Evolutionary conservation across 2,888 invertebrate species (phyloP).

Genomic region (Creontiades dilutus): DNA sequence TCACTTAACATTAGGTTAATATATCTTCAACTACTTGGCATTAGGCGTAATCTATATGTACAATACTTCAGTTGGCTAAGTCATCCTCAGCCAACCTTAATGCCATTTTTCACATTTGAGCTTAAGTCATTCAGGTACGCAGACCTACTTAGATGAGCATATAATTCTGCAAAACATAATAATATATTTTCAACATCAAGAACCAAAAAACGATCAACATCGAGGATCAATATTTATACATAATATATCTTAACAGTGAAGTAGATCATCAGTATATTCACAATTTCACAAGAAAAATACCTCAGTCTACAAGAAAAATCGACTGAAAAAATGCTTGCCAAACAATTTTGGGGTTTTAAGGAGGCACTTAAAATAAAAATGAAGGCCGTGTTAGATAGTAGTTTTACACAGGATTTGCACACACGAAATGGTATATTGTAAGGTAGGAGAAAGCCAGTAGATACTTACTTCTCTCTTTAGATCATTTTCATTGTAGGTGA

Average conservation of each 20-base stretch:
- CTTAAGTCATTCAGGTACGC: conserved; percentile 62
- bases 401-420: no score
- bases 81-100: conserved; percentile 14
- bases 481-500: not conserved
- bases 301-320: no score
- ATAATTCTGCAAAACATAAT: not conserved
- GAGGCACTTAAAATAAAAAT: no score
- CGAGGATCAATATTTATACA: not conserved
- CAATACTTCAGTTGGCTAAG: not conserved
- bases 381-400: no score
- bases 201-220: not conserved
- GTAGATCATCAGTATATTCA: no score
- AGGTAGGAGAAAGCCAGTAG: no score
- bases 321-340: no score
- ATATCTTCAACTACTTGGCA: conserved; percentile 23
- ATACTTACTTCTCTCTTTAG: no score
- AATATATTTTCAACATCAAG: not conserved
- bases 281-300: no score
- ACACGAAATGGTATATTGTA: no score
- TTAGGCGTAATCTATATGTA: conserved; percentile 2
- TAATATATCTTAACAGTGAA: no score
- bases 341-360: no score
- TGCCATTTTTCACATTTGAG: conserved; percentile 49
- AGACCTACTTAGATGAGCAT: conserved; percentile 67
- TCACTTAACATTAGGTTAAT: not conserved